phyloP scores from a whole-genome alignment of 2,888 invertebrate genomes.

The Zaprionus lineosus region DNA sequence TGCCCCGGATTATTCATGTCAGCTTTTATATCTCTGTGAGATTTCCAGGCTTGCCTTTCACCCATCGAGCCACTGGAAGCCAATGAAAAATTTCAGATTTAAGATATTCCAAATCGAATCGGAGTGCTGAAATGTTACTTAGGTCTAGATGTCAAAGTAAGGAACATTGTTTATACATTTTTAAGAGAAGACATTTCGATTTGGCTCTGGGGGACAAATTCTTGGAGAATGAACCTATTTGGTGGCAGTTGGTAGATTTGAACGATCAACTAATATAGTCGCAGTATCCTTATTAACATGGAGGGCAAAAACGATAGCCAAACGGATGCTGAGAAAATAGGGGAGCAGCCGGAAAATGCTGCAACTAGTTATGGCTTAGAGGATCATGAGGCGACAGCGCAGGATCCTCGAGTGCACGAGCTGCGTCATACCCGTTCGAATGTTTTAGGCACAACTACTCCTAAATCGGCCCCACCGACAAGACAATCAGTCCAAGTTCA shows the following conservation, averaged over 20 bases:
- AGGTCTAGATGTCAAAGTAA: constrained; percentile 15
- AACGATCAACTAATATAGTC: not conserved
- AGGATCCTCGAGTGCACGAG: constrained; percentile 21
- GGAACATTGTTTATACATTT: not conserved
- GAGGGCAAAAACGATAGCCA: not conserved
- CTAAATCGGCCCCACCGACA: not conserved
- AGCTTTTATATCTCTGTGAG: too few relatives aligned
- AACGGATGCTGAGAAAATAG: not conserved
- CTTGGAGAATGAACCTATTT: constrained; percentile 27
- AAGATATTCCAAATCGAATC: too few relatives aligned
- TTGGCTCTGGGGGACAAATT: not conserved
- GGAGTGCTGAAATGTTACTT: too few relatives aligned
- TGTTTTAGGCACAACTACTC: too few relatives aligned
- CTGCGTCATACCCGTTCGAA: not conserved
- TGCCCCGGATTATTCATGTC: too few relatives aligned
- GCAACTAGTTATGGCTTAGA: constrained; percentile 38
- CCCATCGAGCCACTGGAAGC: too few relatives aligned
- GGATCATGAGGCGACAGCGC: constrained; percentile 20
- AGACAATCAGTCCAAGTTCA: too few relatives aligned
- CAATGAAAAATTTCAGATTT: too few relatives aligned
- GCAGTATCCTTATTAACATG: not conserved
- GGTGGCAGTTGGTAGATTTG: constrained; percentile 38
- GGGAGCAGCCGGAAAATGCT: constrained; percentile 18
- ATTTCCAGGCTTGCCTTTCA: too few relatives aligned
- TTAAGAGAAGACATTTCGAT: constrained; percentile 2